A percentile compares a stretch with the other conserved stretches of the same genome.
These are phyloP conservation scores for Quadroppia sp. DNA, from an alignment of 2,888 invertebrate genomes.

Conservation along the genomic window DNA sequence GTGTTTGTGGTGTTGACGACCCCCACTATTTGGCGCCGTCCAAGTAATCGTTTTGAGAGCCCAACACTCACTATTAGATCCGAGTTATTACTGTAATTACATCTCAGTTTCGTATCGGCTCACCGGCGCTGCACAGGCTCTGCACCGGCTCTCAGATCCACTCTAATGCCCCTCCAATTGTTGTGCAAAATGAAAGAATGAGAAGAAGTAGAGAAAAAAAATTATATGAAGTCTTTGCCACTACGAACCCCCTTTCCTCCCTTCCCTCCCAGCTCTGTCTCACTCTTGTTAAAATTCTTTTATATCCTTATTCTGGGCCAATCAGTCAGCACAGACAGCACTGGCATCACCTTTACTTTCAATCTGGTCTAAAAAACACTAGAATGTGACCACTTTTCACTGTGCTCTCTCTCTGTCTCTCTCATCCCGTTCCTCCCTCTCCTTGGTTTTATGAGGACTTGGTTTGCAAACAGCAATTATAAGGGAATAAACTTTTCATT, in stretches of 20 bases:
- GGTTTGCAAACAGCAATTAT: conserved; percentile 28
- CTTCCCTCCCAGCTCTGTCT: background rate
- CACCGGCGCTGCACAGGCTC: background rate
- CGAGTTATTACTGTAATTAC: conserved; percentile 38
- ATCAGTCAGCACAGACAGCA: background rate
- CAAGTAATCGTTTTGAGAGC: conserved; percentile 40
- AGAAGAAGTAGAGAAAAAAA: conserved; percentile 8
- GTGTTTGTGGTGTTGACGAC: conserved; percentile 22
- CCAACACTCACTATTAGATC: conserved; percentile 34
- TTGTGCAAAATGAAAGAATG: no score
- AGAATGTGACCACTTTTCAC: conserved; percentile 27
- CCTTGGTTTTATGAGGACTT: background rate
- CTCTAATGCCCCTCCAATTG: conserved; percentile 28
- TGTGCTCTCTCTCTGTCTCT: conserved; percentile 30
- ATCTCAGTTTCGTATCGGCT: conserved; percentile 30
- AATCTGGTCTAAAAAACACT: background rate
- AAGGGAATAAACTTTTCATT: conserved; percentile 34
- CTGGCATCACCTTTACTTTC: background rate
- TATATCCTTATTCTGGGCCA: conserved; percentile 32
- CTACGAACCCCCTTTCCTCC: background rate
- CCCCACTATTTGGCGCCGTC: conserved; percentile 36
- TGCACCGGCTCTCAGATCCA: background rate
- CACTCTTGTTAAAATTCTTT: conserved; percentile 32
- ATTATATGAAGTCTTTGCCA: conserved; percentile 9
- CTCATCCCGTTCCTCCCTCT: conserved; percentile 25